These are phyloP conservation scores for Rotaria macrura DNA, from an alignment of 2,888 invertebrate genomes.

Conservation along the genomic window DNA sequence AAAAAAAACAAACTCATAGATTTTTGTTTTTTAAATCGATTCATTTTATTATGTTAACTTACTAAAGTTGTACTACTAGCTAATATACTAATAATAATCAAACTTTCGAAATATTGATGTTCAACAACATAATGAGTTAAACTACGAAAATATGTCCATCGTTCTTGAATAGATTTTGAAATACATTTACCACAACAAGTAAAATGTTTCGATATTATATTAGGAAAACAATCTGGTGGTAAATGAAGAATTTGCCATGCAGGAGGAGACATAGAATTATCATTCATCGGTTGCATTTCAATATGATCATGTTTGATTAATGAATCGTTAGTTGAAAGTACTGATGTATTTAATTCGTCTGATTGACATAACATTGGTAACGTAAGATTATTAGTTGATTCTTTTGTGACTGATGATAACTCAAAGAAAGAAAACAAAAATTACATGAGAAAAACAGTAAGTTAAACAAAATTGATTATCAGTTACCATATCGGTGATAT, in stretches of 20 bases:
- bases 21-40: too few relatives aligned
- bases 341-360: background rate
- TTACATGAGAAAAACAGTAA: background rate
- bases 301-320: background rate
- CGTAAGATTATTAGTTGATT: background rate
- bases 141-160: conserved; percentile 48
- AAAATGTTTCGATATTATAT: background rate
- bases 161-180: background rate
- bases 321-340: background rate
- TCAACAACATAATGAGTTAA: conserved; percentile 89
- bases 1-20: background rate
- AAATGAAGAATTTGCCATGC: background rate
- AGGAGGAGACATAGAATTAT: background rate
- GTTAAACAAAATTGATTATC: background rate
- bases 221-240: background rate
- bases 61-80: conserved; percentile 56
- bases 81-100: conserved; percentile 29
- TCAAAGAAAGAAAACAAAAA: background rate
- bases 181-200: background rate
- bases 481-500: background rate
- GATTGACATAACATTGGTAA: background rate
- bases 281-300: background rate
- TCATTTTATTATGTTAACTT: conserved; percentile 46
- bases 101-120: conserved; percentile 56
- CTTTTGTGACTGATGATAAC: background rate